phyloP scores from a whole-genome alignment of 2,888 invertebrate species.

The Drosophila borborema region DNA sequence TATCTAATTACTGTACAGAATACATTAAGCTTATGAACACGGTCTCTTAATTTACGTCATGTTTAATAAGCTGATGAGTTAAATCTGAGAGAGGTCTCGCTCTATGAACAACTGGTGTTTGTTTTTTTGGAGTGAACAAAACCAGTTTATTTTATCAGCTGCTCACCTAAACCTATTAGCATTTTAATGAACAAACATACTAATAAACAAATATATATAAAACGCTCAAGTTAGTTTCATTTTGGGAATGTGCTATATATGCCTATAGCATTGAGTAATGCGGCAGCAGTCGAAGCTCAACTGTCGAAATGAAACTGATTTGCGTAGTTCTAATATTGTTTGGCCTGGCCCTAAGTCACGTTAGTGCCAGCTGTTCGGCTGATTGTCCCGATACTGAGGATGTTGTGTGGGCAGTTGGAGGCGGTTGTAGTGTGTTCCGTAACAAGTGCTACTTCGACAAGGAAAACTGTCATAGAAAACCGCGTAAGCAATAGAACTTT shows the following conservation, averaged over 20 bases:
- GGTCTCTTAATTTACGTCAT: background rate
- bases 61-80: background rate
- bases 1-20: background rate
- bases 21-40: background rate
- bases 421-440: slow-evolving; percentile 55
- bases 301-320: slow-evolving; percentile 44
- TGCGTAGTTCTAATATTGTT: slow-evolving; percentile 33
- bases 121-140: background rate
- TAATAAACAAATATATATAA: background rate
- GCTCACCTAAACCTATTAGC: slow-evolving; percentile 2
- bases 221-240: background rate
- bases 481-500: slow-evolving; percentile 18
- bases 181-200: background rate
- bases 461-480: slow-evolving; percentile 57
- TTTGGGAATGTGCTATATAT: slow-evolving; percentile 9
- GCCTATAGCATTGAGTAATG: background rate
- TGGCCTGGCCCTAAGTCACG: slow-evolving; percentile 34
- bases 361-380: slow-evolving; percentile 42
- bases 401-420: slow-evolving; percentile 63
- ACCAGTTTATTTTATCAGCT: slow-evolving; percentile 27
- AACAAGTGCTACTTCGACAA: slow-evolving; percentile 62
- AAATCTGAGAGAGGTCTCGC: background rate
- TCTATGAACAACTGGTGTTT: background rate
- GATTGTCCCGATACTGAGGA: slow-evolving; percentile 62
- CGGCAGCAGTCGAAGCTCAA: slow-evolving; percentile 15